These are phyloP conservation scores for Tyrannus savana DNA, from an alignment of 2,113 vertebrate species.

Conservation along the genomic window DNA sequence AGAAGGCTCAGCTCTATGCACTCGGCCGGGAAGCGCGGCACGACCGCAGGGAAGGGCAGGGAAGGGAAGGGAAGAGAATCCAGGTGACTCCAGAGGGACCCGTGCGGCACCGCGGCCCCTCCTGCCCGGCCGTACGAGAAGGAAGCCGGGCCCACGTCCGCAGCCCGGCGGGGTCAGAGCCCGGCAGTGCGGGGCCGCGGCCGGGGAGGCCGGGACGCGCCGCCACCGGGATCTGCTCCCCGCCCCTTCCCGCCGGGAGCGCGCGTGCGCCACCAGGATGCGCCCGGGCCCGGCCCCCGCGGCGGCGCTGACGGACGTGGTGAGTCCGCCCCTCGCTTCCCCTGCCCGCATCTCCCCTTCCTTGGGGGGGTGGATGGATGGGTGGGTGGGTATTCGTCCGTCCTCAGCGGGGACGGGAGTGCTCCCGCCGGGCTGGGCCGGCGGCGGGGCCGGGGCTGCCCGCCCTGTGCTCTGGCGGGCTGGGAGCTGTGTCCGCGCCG, in stretches of 20 bases:
- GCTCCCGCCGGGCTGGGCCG: background rate
- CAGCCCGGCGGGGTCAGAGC: background rate
- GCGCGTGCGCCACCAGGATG: background rate
- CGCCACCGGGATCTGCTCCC: background rate
- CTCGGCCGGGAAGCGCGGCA: rapidly evolving
- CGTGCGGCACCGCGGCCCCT: too few relatives aligned
- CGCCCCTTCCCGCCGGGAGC: too few relatives aligned
- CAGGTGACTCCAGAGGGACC: rapidly evolving
- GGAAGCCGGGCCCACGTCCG: rapidly evolving
- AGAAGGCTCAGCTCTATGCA: background rate
- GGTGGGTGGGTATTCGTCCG: background rate
- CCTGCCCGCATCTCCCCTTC: too few relatives aligned
- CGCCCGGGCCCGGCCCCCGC: background rate
- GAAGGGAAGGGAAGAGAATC: too few relatives aligned
- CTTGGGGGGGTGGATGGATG: background rate
- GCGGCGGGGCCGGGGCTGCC: too few relatives aligned
- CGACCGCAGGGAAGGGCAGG: rapidly evolving
- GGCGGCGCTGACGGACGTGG: background rate
- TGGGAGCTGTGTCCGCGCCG: background rate
- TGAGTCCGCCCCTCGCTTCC: background rate
- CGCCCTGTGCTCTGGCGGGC: too few relatives aligned
- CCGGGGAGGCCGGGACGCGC: rapidly evolving
- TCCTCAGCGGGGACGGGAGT: too few relatives aligned
- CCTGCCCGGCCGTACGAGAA: background rate
- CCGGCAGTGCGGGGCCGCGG: background rate